phyloP scores from a whole-genome alignment of 2,888 invertebrate genomes.

The Eupithecia subumbrata region DNA sequence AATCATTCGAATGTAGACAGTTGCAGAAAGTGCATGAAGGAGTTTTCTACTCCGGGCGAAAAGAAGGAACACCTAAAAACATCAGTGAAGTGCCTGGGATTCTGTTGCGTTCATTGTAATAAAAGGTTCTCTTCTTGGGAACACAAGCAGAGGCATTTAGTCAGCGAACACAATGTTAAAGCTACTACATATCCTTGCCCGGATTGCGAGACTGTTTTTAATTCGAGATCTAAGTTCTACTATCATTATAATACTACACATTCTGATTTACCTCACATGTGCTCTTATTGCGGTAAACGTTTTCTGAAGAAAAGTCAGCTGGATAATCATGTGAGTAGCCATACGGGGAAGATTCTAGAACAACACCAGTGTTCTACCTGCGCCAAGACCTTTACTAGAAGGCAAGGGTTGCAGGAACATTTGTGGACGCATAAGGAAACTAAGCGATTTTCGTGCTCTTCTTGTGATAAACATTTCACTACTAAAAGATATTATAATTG shows the following conservation, averaged over 20 bases:
- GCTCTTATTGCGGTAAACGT: conserved; percentile 23
- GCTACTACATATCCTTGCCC: conserved; percentile 19
- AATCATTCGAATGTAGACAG: conserved; percentile 34
- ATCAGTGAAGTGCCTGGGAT: conserved; percentile 31
- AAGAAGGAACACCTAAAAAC: conserved; percentile 30
- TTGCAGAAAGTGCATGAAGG: conserved; percentile 34
- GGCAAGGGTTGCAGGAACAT: conserved; percentile 46
- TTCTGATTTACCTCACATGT: conserved; percentile 22
- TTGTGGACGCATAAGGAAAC: conserved; percentile 46
- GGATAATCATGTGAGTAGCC: conserved; percentile 17
- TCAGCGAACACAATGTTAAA: conserved; percentile 45
- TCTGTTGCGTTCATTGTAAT: conserved; percentile 39
- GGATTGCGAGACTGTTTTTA: conserved; percentile 21
- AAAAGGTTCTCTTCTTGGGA: conserved; percentile 32
- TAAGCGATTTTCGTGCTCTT: conserved; percentile 38
- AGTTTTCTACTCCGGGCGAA: conserved; percentile 31
- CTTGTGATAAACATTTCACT: conserved; percentile 36
- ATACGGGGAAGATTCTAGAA: conserved; percentile 15
- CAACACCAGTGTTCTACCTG: conserved; percentile 29
- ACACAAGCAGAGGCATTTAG: conserved; percentile 37
- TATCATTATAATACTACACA: conserved; percentile 15
- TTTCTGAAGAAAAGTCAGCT: conserved; percentile 11
- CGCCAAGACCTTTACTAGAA: conserved; percentile 42
- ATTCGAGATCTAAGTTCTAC: conserved; percentile 16
- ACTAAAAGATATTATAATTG: conserved; percentile 27